Percentiles rank a stretch among this genome's conserved stretches.
These are phyloP conservation scores for Cacoxenus indagator DNA, from an alignment of 2,888 invertebrate genomes.

Conservation along the genomic window DNA sequence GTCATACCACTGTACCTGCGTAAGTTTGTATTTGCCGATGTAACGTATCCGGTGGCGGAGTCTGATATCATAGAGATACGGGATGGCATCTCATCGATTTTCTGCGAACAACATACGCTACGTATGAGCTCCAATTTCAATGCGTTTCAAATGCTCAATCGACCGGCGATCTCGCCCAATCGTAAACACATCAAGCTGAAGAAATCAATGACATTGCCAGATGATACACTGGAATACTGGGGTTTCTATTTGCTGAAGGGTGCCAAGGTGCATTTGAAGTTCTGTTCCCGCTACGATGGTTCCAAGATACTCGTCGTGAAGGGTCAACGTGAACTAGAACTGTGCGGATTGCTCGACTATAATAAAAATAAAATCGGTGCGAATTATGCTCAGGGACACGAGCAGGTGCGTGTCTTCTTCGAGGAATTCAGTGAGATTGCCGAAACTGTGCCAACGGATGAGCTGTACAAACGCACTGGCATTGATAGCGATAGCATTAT, in stretches of 20 bases:
- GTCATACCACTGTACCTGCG: constrained; percentile 83
- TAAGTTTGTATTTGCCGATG: constrained; percentile 83
- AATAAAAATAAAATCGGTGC: constrained; percentile 77
- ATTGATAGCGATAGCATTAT: constrained; percentile 35
- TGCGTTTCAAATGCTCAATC: constrained; percentile 81
- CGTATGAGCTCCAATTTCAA: constrained; percentile 81
- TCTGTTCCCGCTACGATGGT: constrained; percentile 84
- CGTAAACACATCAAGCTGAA: constrained; percentile 83
- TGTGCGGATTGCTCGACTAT: constrained; percentile 83
- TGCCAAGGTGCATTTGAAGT: constrained; percentile 82
- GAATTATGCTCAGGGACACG: constrained; percentile 70
- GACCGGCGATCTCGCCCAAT: constrained; percentile 78
- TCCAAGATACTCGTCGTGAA: constrained; percentile 85
- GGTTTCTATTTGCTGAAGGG: constrained; percentile 87
- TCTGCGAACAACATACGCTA: constrained; percentile 84
- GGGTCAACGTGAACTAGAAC: constrained; percentile 82
- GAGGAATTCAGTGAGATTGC: constrained; percentile 73
- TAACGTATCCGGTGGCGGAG: constrained; percentile 83
- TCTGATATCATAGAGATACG: constrained; percentile 87
- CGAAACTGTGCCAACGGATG: constrained; percentile 46
- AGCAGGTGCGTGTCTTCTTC: constrained; percentile 74
- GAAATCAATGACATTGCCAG: constrained; percentile 86
- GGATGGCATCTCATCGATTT: constrained; percentile 85
- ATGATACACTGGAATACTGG: constrained; percentile 90
- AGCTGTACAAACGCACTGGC: constrained; percentile 13